Evolutionary conservation across 2,888 invertebrate genomes (phyloP).

Genomic region (Pseudococcus jackbeardsleyi): DNA sequence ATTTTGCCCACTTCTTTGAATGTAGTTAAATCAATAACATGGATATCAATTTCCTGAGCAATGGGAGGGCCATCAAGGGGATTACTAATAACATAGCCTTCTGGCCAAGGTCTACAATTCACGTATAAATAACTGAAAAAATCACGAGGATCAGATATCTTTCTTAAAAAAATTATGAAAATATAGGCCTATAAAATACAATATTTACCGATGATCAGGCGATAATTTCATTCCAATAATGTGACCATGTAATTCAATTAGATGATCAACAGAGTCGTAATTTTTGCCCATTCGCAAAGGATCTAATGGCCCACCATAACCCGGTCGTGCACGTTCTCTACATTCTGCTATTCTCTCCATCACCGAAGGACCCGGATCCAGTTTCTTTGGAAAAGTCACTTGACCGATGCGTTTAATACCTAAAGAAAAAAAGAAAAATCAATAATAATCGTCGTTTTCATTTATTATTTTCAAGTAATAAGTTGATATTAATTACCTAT

Average conservation of each 20-base stretch:
- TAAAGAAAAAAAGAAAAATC: not conserved
- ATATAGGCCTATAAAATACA: not conserved
- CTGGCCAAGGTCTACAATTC: slow-evolving; percentile 86
- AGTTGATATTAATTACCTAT: slow-evolving; percentile 73
- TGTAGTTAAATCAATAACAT: slow-evolving; percentile 85
- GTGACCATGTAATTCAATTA: slow-evolving; percentile 87
- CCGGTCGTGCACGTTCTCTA: slow-evolving; percentile 71
- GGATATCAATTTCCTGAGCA: slow-evolving; percentile 88
- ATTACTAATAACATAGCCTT: slow-evolving; percentile 80
- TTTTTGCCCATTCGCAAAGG: slow-evolving; percentile 78
- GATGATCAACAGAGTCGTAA: slow-evolving; percentile 82
- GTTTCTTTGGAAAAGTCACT: slow-evolving; percentile 77
- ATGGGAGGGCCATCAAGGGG: slow-evolving; percentile 86
- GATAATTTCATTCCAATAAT: slow-evolving; percentile 90
- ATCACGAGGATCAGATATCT: slow-evolving; percentile 66
- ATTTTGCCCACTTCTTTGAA: slow-evolving; percentile 83
- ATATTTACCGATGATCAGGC: slow-evolving; percentile 76
- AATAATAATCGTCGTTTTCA: not conserved
- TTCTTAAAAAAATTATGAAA: not conserved
- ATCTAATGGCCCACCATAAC: slow-evolving; percentile 71
- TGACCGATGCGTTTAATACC: slow-evolving; percentile 80
- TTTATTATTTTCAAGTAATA: not conserved
- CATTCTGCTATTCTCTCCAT: slow-evolving; percentile 77
- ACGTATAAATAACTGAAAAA: slow-evolving; percentile 80
- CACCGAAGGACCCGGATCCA: slow-evolving; percentile 79